Evolutionary conservation across 2,797 vertebrate genomes (phyloP), one percentile per base, ranked within the genome.

Genomic region (Trematomus bernacchii): DNA sequence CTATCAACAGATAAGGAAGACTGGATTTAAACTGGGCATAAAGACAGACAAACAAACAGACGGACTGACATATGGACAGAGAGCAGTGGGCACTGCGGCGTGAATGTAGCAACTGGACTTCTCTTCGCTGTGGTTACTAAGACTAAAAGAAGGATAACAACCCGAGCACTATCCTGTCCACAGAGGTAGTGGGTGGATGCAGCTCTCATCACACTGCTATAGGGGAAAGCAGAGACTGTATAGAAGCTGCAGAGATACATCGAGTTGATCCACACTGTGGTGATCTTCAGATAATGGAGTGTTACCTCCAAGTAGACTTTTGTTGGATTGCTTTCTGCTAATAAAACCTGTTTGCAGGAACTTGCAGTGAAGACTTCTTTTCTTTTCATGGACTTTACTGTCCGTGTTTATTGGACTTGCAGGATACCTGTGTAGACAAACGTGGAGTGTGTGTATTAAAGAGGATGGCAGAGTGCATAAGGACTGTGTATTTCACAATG

Each of bases 31-130:
- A 59, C 78, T 63, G 69, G 81, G 57, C 64, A 69, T 27, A 69
- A 40, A 82, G 63, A 85, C 69, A 79, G 77, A 84, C 64, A 78
- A 66, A 85, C 66, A 83, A 66, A 67, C 83, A 86, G 85, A 92
- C 70, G 85, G 87, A 91, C 79, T 77, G 86, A 91, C 86, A 90
- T 87, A 86, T 87, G 85, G 82, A 91, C 67, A 83, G 84, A 85
- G 77, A 85, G 79, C 76, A 79, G 81, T 87, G 84, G 86, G 87
- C 88, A 91, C 87, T 92, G 92, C 89, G 66, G 91, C 84, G 79
- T 91, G 88, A 89, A 90, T 88, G 70, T 89, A 85, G 82, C 90
- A 92, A 92, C 91, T 92, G 91, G 91, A 93, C 92, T 85, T 89
- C 80, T 90, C 76, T 78, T 90, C 78, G 89, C 90, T 84, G 76